Evolutionary conservation across 2,888 invertebrate genomes (phyloP).

Genomic region (Kuschelorhynchus macadamiae): DNA sequence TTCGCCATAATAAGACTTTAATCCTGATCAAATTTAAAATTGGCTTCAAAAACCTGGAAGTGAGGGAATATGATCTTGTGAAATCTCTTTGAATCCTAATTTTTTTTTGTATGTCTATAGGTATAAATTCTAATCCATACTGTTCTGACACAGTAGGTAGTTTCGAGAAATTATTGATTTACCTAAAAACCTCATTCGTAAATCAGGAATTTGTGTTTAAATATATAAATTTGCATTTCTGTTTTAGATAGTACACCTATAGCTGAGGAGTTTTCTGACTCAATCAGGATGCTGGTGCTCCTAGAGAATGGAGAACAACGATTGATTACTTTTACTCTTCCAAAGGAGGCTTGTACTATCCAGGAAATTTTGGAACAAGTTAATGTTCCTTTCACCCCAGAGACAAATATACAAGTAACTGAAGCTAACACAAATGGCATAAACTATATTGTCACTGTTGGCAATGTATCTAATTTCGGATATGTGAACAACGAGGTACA

Average conservation of each 20-base stretch:
- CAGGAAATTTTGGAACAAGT: slow-evolving; percentile 87
- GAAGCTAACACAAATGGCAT: slow-evolving; percentile 82
- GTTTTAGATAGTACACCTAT: slow-evolving; percentile 69
- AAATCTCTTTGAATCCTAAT: too few species aligned
- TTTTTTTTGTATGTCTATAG: too few species aligned
- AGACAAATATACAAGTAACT: slow-evolving; percentile 82
- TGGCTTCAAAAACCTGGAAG: too few species aligned
- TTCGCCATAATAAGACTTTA: too few species aligned
- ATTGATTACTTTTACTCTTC: slow-evolving; percentile 85
- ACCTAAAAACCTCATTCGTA: too few species aligned
- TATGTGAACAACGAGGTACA: slow-evolving; percentile 32
- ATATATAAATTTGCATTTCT: too few species aligned
- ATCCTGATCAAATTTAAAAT: too few species aligned
- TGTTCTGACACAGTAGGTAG: too few species aligned
- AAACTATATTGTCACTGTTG: slow-evolving; percentile 85
- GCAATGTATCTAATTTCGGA: slow-evolving; percentile 61
- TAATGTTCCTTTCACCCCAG: slow-evolving; percentile 78
- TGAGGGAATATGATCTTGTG: too few species aligned
- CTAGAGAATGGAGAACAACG: slow-evolving; percentile 85
- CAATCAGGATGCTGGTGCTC: slow-evolving; percentile 85
- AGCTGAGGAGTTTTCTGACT: slow-evolving; percentile 73
- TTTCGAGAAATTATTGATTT: too few species aligned
- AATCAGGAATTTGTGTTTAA: too few species aligned
- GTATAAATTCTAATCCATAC: too few species aligned
- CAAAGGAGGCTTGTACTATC: slow-evolving; percentile 86